phyloP scores from a whole-genome alignment of 2,113 vertebrate genomes.

The Eonycteris spelaea region DNA sequence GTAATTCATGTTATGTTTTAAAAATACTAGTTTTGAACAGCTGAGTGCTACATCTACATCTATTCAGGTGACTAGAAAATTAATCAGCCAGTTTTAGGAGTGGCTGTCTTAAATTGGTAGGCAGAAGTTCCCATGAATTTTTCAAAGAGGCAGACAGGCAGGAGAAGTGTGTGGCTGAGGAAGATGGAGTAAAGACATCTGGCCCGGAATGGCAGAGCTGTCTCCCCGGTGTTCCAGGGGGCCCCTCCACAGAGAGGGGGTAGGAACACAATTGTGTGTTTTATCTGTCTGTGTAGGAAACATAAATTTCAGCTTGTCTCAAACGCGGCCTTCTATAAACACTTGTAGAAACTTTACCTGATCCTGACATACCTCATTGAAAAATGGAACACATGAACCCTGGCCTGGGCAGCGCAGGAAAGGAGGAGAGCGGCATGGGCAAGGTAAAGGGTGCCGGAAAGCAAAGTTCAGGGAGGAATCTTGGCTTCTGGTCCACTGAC shows the following conservation, averaged over 20 bases:
- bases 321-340: neutral
- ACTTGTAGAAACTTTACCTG: neutral
- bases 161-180: fast-evolving
- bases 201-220: neutral
- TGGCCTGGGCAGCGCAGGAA: neutral
- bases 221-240: neutral
- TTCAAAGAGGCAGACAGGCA: neutral
- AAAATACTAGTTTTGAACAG: constrained; percentile 15
- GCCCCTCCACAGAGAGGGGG: neutral
- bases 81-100: neutral
- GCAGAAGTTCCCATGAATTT: neutral
- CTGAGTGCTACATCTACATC: neutral
- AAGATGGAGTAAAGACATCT: fast-evolving
- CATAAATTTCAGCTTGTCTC: neutral
- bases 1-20: constrained; percentile 40
- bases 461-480: neutral
- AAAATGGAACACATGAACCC: neutral
- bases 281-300: neutral
- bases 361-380: neutral
- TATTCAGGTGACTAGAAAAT: neutral
- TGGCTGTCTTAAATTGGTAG: neutral
- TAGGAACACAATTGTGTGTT: neutral
- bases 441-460: no score
- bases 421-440: neutral
- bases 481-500: neutral